Conservation (phyloP, 2,797 vertebrate genomes). For the Rousettus madagascariensis region DNA sequence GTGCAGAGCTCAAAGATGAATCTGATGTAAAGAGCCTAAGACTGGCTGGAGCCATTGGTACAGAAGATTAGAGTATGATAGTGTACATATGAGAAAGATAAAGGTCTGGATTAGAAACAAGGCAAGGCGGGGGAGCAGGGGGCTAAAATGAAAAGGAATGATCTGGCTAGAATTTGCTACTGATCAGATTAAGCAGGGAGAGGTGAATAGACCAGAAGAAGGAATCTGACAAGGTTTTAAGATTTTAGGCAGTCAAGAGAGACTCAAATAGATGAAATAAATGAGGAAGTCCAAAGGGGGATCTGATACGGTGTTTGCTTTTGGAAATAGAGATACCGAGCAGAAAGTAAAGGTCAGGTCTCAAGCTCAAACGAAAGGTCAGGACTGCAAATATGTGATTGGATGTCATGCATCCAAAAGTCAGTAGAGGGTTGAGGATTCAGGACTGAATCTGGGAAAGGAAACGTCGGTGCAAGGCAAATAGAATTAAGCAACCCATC, state of each 20-base stretch:
- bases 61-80: not conserved
- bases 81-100: conserved; percentile 18
- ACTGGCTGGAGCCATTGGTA: conserved; percentile 45
- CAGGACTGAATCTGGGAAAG: not conserved
- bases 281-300: conserved; percentile 39
- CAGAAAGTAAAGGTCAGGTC: conserved; percentile 31
- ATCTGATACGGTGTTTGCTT: conserved; percentile 16
- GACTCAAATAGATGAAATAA: not conserved
- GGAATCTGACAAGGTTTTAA: conserved; percentile 55
- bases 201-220: not conserved
- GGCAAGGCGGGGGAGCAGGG: not conserved
- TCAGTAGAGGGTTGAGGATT: not conserved
- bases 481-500: not conserved
- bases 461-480: not conserved
- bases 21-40: not conserved
- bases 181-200: conserved; percentile 66
- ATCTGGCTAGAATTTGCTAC: conserved; percentile 61
- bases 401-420: not conserved
- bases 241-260: conserved; percentile 27
- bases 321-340: conserved; percentile 32
- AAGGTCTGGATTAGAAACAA: conserved; percentile 49
- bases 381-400: not conserved
- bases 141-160: conserved; percentile 12
- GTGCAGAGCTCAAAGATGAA: not conserved
- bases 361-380: not conserved